Base-by-base conservation (phyloP, 2,888 invertebrate genomes). In the Ichneumoninae sp. region DNA sequence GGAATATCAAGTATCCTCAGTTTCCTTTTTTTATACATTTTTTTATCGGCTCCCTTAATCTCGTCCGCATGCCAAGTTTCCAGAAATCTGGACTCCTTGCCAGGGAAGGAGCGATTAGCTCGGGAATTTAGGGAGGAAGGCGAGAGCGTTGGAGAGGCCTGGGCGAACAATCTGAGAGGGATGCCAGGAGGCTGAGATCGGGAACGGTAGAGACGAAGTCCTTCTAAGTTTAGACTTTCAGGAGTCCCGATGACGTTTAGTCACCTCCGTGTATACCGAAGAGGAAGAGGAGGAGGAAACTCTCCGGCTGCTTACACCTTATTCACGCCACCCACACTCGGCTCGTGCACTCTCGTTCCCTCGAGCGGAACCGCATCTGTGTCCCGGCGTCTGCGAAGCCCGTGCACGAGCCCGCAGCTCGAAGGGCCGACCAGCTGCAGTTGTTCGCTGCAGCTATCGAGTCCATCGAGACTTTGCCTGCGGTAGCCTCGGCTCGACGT, bases 171-270 rank as follows among this genome's bases (percentile, higher is more conserved):
- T 52, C 40, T 22, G 54, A 60, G 40, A 54, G 60, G 54, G 69
- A 74, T 30, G 60, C 36, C 66, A 47, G 52, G 26, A 36, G 57
- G 60, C 30, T 2, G 50, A 47, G 68, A 74, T 19, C 40, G 33
- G 69, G 36, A 40, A n/a, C 50, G 22, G 40, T 44, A 26, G 60
- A 70, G 22, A 68, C 30, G 22, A 57, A 66, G 70, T 82, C 50
- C 75, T 65, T 80, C 86, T 83, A 81, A 84, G 73, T 84, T 86
- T 86, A 80, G 82, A 84, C 77, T 83, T 69, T 66, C 60, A 69
- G 66, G 54, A 69, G 83, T 74, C 63, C 16, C 74, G 44, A 73
- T 68, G 78, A 50, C 73, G 77, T 83, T 78, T 78, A 83, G 83
- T 69, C 83, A 73, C 50, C 71, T 66, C 57, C 50, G 44, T 60